These are phyloP conservation scores for Eurosta solidaginis DNA, from an alignment of 1,140 invertebrate genomes.

Conservation along the genomic window DNA sequence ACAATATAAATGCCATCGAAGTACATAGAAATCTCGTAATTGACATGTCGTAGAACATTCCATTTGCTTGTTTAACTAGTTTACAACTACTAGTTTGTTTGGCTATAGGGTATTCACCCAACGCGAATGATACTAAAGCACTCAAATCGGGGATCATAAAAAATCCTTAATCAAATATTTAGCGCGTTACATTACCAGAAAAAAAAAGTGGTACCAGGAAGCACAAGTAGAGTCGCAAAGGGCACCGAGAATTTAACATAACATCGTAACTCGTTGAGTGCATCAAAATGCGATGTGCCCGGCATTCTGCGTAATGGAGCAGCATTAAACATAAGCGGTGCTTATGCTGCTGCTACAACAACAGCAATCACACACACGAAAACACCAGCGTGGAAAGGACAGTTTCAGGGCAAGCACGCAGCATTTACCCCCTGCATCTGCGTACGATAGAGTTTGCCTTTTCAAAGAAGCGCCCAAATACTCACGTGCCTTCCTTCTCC, in stretches of 20 bases:
- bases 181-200: slow-evolving; percentile 7
- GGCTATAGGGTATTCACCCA: no score
- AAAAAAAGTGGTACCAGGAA: neutral
- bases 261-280: neutral
- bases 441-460: neutral
- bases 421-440: neutral
- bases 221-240: neutral
- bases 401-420: neutral
- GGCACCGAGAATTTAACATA: neutral
- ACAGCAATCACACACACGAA: no score
- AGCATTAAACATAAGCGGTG: neutral
- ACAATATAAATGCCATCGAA: no score
- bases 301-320: neutral
- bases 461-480: no score
- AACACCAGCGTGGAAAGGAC: no score
- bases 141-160: neutral
- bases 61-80: no score
- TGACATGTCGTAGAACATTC: no score
- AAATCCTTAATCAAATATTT: slow-evolving; percentile 27
- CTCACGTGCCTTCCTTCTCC: no score
- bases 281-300: neutral
- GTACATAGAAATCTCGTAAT: no score
- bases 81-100: no score
- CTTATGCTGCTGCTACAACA: no score
- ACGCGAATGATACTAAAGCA: neutral